Conservation (phyloP, 1,140 invertebrate species). For the Ceratina japonica region DNA sequence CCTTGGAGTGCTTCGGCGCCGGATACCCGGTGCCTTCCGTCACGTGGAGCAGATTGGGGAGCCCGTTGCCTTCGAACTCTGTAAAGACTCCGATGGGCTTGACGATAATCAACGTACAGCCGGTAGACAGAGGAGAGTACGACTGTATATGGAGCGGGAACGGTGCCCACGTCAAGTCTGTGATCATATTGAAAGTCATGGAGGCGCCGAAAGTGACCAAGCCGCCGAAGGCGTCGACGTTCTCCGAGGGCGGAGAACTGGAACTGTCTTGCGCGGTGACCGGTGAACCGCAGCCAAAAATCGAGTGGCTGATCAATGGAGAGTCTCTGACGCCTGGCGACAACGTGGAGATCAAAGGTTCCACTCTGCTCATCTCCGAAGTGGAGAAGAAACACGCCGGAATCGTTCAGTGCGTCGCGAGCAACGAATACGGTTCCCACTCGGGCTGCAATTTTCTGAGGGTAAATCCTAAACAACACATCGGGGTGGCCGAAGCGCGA, state of each 20-base stretch:
- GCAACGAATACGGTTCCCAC: constrained; percentile 88
- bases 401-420: constrained; percentile 93
- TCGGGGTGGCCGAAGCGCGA: constrained; percentile 72
- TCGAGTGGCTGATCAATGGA: constrained; percentile 93
- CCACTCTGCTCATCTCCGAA: constrained; percentile 82
- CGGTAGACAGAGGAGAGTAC: constrained; percentile 73
- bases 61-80: constrained; percentile 70
- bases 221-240: constrained; percentile 80
- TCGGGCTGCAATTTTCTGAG: constrained; percentile 82
- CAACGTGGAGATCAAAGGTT: constrained; percentile 77
- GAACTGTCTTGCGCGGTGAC: constrained; percentile 84
- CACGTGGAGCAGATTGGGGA: constrained; percentile 81
- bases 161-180: constrained; percentile 69
- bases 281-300: constrained; percentile 85
- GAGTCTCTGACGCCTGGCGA: constrained; percentile 81
- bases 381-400: constrained; percentile 91
- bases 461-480: constrained; percentile 88
- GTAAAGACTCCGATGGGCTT: constrained; percentile 66
- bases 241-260: constrained; percentile 84
- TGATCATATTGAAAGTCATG: constrained; percentile 76
- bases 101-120: constrained; percentile 71
- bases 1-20: constrained; percentile 83
- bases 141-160: constrained; percentile 76
- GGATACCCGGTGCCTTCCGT: constrained; percentile 82
- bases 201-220: constrained; percentile 83